Evolutionary conservation across 2,888 invertebrate species (phyloP).

Genomic region (Lutraria lutraria): DNA sequence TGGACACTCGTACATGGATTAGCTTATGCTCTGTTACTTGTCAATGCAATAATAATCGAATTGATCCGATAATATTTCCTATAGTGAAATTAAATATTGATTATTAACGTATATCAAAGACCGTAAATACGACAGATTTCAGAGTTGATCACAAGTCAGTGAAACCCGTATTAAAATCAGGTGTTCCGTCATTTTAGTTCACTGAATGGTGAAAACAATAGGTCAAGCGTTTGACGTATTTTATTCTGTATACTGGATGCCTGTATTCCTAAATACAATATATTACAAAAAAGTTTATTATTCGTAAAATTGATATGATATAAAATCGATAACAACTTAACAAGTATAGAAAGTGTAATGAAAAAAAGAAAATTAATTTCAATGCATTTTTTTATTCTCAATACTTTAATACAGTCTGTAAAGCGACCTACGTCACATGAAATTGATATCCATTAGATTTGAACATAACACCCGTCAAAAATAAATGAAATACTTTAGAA

Average conservation of each 20-base stretch:
- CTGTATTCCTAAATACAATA: neutral
- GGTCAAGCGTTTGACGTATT: neutral
- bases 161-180: constrained; percentile 12
- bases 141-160: neutral
- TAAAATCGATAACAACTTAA: no score
- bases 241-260: neutral
- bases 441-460: no score
- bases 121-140: neutral
- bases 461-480: no score
- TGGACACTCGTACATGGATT: constrained; percentile 1
- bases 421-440: no score
- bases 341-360: no score
- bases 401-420: no score
- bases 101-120: constrained; percentile 16
- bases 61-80: neutral
- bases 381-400: no score
- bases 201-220: neutral
- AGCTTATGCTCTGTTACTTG: constrained; percentile 11
- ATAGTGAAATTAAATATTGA: constrained; percentile 25
- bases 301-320: neutral
- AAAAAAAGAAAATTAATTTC: no score
- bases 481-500: no score
- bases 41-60: neutral
- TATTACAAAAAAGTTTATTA: neutral
- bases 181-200: neutral